Evolutionary conservation across 2,888 invertebrate species (phyloP), one percentile per base, ranked within the genome.

Genomic region (Troides helena): DNA sequence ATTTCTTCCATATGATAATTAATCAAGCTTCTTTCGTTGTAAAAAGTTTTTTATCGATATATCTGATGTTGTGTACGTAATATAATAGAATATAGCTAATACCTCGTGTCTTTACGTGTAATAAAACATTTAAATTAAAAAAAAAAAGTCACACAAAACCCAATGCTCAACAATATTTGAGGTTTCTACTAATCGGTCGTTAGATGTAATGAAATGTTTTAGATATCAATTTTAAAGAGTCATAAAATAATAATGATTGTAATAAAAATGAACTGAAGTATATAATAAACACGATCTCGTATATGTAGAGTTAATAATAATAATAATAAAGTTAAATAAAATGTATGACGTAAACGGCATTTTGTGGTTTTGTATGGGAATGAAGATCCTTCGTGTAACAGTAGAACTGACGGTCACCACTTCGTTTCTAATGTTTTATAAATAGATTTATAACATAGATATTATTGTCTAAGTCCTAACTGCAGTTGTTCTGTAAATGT

Each of bases 241-340:
- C 72, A 73, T 72, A 64, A 72, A 73, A 67, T 71, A 72, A 84
- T 87, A 87, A 69, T 59, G 7, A 23, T 36, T n/a, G 86, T 88
- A 88, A 80, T 88, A 85, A 89, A 46, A 90, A 90, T 84, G 90
- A 89, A 90, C 90, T 90, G 90, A 90, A 84, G 81, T 83, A 85
- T 84, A 85, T 81, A 83, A 86, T 79, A 82, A 82, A 81, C 85
- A 81, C 80, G 80, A 73, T 77, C 77, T 77, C 83, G 82, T 85
- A 68, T 80, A 70, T 81, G 84, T 88, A 88, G 84, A 82, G 75
- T 76, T 81, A 84, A 81, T 79, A 72, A 68, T 46, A 46, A 12
- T 46, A 46, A 46, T 46, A 46, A 46, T 72, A 71, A 77, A 61
- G 62, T 66, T 71, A 72, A 59, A 18, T 65, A 62, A 65, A 69